Evolutionary conservation across 2,113 vertebrate genomes (phyloP).

Genomic region (Thalassoma bifasciatum): DNA sequence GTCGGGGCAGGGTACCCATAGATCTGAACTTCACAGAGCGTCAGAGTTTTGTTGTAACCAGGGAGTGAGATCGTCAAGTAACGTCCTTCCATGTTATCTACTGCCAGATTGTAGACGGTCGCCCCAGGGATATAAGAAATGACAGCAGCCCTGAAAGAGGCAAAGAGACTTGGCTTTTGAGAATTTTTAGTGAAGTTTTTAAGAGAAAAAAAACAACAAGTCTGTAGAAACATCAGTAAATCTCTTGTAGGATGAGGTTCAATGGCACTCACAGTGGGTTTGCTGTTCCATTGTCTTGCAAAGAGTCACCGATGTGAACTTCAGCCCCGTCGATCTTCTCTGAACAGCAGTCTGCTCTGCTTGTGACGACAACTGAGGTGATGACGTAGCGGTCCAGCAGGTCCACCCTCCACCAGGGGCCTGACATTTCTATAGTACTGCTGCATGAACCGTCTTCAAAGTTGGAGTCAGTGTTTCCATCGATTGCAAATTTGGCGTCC

Average conservation of each 20-base stretch:
- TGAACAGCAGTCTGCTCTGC: conserved; percentile 44
- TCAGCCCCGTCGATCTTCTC: conserved; percentile 8
- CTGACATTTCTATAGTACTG: fast-evolving
- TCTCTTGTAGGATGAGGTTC: too few relatives aligned
- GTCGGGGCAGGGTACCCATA: conserved; percentile 61
- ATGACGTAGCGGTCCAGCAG: conserved; percentile 50
- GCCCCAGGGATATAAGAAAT: conserved; percentile 10
- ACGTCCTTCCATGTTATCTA: conserved; percentile 20
- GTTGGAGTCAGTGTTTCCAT: conserved; percentile 6
- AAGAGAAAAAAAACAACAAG: too few relatives aligned
- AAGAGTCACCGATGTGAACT: conserved; percentile 43
- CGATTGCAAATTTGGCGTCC: conserved; percentile 30
- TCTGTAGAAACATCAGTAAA: too few relatives aligned
- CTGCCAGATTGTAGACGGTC: background rate
- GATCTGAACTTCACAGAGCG: conserved; percentile 63
- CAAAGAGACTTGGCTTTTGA: background rate
- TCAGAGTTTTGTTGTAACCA: fast-evolving
- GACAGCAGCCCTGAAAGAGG: conserved; percentile 27
- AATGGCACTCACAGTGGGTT: conserved; percentile 39
- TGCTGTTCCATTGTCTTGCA: fast-evolving
- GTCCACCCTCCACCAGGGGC: conserved; percentile 65
- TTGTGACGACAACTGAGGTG: conserved; percentile 49
- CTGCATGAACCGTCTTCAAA: fast-evolving
- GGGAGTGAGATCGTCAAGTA: conserved; percentile 30
- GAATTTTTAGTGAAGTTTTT: too few relatives aligned